A percentile compares a stretch with the other conserved stretches of the same genome.
phyloP scores from a whole-genome alignment of 2,113 vertebrate genomes.

The Amblyornis subalaris region DNA sequence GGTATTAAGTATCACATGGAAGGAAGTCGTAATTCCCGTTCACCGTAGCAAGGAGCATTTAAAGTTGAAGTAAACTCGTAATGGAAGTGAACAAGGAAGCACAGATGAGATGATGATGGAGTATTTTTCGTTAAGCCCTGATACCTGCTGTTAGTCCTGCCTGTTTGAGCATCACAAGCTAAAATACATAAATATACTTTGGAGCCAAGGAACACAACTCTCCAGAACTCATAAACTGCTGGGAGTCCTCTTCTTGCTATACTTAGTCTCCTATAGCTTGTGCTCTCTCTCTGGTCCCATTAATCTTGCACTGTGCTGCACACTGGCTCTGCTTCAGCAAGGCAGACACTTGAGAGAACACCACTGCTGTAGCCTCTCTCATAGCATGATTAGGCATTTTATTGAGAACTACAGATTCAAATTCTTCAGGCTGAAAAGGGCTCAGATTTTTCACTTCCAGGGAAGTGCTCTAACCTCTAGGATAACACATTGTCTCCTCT shows the following conservation, averaged over 20 bases:
- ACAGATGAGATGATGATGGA: neutral
- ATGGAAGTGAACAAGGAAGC: neutral
- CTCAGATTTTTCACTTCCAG: neutral
- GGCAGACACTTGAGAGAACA: fast-evolving
- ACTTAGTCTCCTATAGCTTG: neutral
- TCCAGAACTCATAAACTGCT: neutral
- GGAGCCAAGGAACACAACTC: neutral
- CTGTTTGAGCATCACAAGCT: neutral
- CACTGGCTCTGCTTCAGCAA: neutral
- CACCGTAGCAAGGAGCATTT: neutral
- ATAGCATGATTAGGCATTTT: constrained; percentile 11
- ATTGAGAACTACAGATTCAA: neutral
- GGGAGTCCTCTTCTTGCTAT: neutral
- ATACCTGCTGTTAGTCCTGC: neutral
- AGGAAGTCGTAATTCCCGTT: neutral
- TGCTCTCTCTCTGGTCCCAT: neutral
- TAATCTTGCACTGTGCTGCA: neutral
- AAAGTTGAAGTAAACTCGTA: neutral
- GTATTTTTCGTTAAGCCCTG: neutral
- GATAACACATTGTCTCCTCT: neutral
- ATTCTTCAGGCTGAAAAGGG: neutral
- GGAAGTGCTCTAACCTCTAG: neutral
- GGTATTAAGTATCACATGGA: constrained; percentile 28
- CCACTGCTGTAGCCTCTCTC: neutral
- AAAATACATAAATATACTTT: neutral